Percentiles rank a stretch among this genome's conserved stretches.
Evolutionary conservation across 2,888 invertebrate species (phyloP).

Genomic region (Selenia dentaria): DNA sequence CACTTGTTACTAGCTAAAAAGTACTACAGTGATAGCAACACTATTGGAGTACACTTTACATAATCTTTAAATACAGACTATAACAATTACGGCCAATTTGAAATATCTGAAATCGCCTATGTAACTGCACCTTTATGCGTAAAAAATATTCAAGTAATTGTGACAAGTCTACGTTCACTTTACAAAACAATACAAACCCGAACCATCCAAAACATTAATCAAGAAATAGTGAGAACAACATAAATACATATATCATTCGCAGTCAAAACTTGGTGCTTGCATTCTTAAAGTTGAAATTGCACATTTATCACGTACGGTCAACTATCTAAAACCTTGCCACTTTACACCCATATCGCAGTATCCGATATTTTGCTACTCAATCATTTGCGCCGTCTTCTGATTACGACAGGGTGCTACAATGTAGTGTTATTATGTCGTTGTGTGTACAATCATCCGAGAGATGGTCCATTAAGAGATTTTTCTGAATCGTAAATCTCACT

Average conservation of each 20-base stretch:
- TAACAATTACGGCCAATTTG: no score
- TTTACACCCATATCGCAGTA: constrained; percentile 8
- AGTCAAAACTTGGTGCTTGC: constrained; percentile 80
- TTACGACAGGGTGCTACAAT: constrained; percentile 1
- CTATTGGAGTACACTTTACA: no score
- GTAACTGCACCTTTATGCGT: no score
- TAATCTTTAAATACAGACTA: no score
- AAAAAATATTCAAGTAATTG: no score
- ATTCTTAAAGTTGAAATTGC: constrained; percentile 82
- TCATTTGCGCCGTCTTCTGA: neutral
- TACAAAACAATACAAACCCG: constrained; percentile 14
- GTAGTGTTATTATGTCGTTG: constrained; percentile 5
- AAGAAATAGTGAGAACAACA: constrained; percentile 58
- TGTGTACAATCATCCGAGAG: constrained; percentile 59
- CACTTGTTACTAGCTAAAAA: no score
- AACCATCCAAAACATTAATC: constrained; percentile 47
- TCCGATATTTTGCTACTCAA: neutral
- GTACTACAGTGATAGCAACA: no score
- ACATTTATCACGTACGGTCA: constrained; percentile 77
- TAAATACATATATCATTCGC: constrained; percentile 73
- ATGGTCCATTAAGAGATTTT: constrained; percentile 83
- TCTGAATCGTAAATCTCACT: constrained; percentile 83
- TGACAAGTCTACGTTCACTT: constrained; percentile 3
- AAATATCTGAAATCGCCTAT: no score
- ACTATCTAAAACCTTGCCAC: constrained; percentile 12